Conservation (phyloP, 2,113 vertebrate species). For the Mionectes macconnelli region DNA sequence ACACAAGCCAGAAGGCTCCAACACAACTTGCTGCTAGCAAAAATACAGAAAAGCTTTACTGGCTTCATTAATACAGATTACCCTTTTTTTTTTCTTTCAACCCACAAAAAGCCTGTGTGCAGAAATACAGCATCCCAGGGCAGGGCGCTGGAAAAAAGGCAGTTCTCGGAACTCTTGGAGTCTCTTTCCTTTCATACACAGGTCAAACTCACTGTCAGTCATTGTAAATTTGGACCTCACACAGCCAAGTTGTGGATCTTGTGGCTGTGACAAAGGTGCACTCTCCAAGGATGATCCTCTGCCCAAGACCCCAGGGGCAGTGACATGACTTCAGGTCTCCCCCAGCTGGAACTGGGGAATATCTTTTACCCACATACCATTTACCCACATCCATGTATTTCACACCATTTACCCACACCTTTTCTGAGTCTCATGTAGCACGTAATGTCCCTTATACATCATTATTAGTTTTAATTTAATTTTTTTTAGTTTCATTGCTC, state of each 20-base stretch:
- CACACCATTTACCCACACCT: neutral
- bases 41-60: neutral
- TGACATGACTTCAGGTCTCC: neutral
- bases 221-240: neutral
- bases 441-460: neutral
- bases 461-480: neutral
- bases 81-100: neutral
- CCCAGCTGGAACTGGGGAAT: neutral
- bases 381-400: neutral
- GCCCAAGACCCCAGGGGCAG: neutral
- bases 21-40: neutral
- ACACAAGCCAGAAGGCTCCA: neutral
- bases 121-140: neutral
- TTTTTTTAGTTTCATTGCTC: neutral
- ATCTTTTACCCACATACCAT: no score
- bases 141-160: neutral
- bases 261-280: fast-evolving
- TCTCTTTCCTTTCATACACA: neutral
- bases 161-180: neutral
- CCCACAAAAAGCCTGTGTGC: neutral
- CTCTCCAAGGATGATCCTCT: neutral
- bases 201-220: neutral
- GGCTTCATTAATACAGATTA: neutral
- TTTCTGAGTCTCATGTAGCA: neutral
- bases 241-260: neutral